phyloP scores from a whole-genome alignment of 2,797 vertebrate genomes.

The Tiaroga cobitis region DNA sequence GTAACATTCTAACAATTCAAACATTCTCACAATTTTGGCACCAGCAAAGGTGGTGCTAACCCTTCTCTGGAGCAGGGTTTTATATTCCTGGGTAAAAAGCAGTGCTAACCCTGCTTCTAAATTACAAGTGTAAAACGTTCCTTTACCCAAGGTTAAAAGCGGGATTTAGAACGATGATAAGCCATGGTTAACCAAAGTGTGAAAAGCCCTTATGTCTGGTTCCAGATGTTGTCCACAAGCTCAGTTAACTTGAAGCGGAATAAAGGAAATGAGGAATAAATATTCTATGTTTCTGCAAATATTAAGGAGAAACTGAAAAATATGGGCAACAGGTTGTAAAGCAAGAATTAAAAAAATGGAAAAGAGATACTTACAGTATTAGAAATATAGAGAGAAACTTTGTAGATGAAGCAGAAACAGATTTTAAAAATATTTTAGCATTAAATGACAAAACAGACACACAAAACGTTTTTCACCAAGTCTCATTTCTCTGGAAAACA shows the following conservation, averaged over 20 bases:
- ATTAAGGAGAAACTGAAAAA: background rate
- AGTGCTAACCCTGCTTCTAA: background rate
- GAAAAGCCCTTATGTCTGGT: background rate
- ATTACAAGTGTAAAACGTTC: background rate
- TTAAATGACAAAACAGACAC: too few species aligned
- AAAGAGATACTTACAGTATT: background rate
- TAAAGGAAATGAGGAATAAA: background rate
- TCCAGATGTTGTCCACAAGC: background rate
- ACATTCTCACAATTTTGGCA: background rate
- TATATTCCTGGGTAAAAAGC: too few species aligned
- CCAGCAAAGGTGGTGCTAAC: too few species aligned
- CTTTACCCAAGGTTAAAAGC: background rate
- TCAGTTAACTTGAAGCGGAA: too few species aligned
- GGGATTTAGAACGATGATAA: background rate
- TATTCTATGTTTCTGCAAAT: background rate
- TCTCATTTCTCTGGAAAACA: too few species aligned
- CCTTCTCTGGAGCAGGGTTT: background rate
- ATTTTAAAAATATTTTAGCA: background rate
- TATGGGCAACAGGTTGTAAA: background rate
- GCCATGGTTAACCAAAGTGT: background rate
- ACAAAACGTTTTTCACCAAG: too few species aligned
- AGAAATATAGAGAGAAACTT: background rate
- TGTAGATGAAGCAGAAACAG: background rate
- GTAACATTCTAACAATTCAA: background rate
- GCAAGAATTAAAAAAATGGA: too few species aligned